Conservation (phyloP, 1,140 invertebrate genomes). For the Carposina sasakii region DNA sequence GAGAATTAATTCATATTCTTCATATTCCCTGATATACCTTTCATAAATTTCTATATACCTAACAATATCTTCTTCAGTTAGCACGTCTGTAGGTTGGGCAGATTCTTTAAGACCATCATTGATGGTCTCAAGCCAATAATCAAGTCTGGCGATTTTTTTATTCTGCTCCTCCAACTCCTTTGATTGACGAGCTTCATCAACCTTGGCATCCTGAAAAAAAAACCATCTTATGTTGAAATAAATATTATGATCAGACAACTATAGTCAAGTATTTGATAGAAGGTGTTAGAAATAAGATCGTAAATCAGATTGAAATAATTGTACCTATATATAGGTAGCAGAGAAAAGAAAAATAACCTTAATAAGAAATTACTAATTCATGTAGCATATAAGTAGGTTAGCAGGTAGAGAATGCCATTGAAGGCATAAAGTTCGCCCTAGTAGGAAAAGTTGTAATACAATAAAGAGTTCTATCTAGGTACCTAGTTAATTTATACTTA, state of each 20-base stretch:
- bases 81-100: constrained; percentile 39
- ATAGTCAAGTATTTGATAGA: no score
- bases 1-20: constrained; percentile 73
- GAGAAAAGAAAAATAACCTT: no score
- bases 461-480: no score
- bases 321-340: no score
- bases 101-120: constrained; percentile 56
- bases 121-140: constrained; percentile 59
- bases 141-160: constrained; percentile 50
- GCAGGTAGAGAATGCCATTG: no score
- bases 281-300: no score
- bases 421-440: no score
- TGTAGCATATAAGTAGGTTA: no score
- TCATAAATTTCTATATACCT: constrained; percentile 65
- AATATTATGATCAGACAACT: neutral
- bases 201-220: constrained; percentile 53
- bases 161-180: constrained; percentile 58
- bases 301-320: no score
- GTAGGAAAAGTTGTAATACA: no score
- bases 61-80: constrained; percentile 61
- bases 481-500: no score
- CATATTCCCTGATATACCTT: constrained; percentile 73
- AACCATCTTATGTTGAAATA: constrained; percentile 2
- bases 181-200: constrained; percentile 36
- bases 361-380: no score